Evolutionary conservation across 1,140 invertebrate species (phyloP).

Genomic region (Drosophila sp.): DNA sequence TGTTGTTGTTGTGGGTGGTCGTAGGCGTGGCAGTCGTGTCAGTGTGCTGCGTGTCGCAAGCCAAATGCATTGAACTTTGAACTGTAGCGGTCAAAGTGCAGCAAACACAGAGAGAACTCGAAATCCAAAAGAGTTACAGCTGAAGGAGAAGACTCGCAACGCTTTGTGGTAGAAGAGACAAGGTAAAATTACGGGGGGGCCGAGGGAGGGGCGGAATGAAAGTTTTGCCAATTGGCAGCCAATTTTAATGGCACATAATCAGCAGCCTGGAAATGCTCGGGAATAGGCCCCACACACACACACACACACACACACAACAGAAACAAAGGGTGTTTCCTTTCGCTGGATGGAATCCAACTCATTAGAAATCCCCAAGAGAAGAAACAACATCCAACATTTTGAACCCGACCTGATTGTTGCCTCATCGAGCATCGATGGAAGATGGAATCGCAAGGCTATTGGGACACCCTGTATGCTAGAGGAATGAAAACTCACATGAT

Average conservation of each 20-base stretch:
- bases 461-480: slow-evolving; percentile 1
- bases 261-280: slow-evolving; percentile 16
- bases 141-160: neutral
- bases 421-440: no score
- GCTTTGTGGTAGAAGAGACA: neutral
- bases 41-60: slow-evolving; percentile 46
- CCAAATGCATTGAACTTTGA: slow-evolving; percentile 63
- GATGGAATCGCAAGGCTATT: no score
- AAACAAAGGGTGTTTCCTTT: neutral
- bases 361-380: no score
- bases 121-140: neutral
- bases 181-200: neutral
- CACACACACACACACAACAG: slow-evolving; percentile 15
- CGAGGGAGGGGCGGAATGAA: slow-evolving; percentile 12
- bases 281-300: slow-evolving; percentile 28
- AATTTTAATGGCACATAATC: slow-evolving; percentile 64
- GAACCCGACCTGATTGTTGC: no score
- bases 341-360: no score
- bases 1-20: slow-evolving; percentile 9
- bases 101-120: slow-evolving; percentile 2
- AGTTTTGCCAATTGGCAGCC: slow-evolving; percentile 60
- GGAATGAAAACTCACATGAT: slow-evolving; percentile 11
- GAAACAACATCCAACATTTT: no score
- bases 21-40: slow-evolving; percentile 4
- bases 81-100: slow-evolving; percentile 47